These are phyloP conservation scores for Spheniscus humboldti DNA, from an alignment of 2,797 vertebrate species.

Conservation along the genomic window DNA sequence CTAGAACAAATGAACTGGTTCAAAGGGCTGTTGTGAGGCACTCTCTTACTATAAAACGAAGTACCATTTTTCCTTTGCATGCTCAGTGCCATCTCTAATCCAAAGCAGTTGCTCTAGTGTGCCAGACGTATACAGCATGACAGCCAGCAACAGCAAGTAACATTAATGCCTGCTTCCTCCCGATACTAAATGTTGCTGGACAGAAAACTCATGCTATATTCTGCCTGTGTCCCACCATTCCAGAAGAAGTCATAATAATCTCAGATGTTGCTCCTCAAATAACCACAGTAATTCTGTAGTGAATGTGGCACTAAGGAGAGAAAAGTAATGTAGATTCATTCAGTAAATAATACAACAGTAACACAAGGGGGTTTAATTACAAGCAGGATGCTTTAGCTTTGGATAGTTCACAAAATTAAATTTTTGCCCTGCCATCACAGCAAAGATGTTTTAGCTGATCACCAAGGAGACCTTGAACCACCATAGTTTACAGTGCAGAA, in stretches of 20 bases:
- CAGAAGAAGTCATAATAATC: background rate
- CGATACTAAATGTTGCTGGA: background rate
- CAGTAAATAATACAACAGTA: background rate
- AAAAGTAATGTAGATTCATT: background rate
- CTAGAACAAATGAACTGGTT: background rate
- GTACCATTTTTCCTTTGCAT: background rate
- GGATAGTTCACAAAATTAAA: background rate
- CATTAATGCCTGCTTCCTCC: background rate
- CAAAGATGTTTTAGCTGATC: background rate
- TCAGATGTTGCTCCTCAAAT: background rate
- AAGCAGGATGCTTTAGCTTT: background rate
- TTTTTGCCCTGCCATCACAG: accelerated
- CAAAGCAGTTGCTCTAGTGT: constrained; percentile 11
- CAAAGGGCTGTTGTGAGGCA: background rate
- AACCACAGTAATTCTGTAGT: background rate
- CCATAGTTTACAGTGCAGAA: background rate
- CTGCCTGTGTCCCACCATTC: background rate
- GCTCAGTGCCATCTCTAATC: background rate
- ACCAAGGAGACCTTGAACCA: background rate
- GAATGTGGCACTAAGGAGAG: background rate
- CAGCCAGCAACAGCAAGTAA: background rate
- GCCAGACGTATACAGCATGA: background rate
- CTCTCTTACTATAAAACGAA: background rate
- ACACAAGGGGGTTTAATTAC: background rate
- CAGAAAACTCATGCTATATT: background rate